Evolutionary conservation across 2,113 vertebrate genomes (phyloP).

Genomic region (Pelecanus crispus): DNA sequence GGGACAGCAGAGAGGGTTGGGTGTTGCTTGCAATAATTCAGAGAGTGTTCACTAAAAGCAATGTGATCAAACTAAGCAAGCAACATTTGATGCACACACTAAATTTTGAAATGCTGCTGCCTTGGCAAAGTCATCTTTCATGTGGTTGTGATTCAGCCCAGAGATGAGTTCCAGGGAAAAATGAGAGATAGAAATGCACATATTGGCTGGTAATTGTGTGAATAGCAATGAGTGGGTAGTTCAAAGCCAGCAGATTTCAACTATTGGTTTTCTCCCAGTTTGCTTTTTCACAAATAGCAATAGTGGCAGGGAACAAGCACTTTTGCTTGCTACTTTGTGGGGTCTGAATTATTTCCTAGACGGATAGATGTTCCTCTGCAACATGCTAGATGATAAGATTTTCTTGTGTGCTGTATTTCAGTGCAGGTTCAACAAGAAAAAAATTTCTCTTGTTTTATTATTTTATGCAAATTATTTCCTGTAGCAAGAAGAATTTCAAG

Average conservation of each 20-base stretch:
- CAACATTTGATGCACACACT: background rate
- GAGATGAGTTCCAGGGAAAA: conserved; percentile 32
- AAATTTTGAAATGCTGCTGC: conserved; percentile 21
- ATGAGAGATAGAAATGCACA: conserved; percentile 23
- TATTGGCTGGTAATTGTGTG: conserved; percentile 26
- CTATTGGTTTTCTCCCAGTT: background rate
- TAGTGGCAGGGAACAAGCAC: background rate
- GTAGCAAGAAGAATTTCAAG: background rate
- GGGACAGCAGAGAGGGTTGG: background rate
- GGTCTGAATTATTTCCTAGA: background rate
- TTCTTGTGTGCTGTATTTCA: background rate
- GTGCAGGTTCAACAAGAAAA: background rate
- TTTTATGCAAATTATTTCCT: conserved; percentile 8
- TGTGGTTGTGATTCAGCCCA: conserved; percentile 28
- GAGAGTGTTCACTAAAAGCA: background rate
- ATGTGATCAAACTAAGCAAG: background rate
- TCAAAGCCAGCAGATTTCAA: conserved; percentile 34
- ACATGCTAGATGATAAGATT: background rate
- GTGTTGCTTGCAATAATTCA: background rate
- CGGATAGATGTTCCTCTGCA: background rate
- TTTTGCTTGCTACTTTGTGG: background rate
- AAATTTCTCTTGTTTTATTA: background rate
- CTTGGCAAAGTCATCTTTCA: conserved; percentile 43
- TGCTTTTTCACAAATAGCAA: background rate
- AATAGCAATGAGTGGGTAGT: conserved; percentile 23